phyloP scores from a whole-genome alignment of 2,888 invertebrate species.

The Ormyrus nitidulus region DNA sequence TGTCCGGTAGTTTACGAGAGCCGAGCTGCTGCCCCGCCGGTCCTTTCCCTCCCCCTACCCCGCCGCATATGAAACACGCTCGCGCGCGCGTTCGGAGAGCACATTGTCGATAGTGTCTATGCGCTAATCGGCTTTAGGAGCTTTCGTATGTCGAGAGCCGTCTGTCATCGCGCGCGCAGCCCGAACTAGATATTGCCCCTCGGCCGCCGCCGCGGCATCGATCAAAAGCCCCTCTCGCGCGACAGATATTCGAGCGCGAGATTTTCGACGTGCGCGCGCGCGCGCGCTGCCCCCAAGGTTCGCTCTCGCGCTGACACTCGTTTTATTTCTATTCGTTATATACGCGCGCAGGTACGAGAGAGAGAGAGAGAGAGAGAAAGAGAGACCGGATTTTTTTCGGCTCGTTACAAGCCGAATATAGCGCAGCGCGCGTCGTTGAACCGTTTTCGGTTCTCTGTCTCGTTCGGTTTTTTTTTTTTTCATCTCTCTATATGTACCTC shows the following conservation, averaged over 20 bases:
- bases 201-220: not conserved
- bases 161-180: slow-evolving; percentile 8
- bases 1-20: slow-evolving; percentile 56
- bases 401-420: slow-evolving; percentile 39
- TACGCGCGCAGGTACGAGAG: not conserved
- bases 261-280: slow-evolving; percentile 13
- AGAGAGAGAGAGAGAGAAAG: too few relatives aligned
- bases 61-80: too few relatives aligned
- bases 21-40: not conserved
- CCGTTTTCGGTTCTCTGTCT: not conserved
- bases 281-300: not conserved
- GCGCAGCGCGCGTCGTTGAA: not conserved
- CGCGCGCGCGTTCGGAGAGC: not conserved
- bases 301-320: not conserved
- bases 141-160: slow-evolving; percentile 42
- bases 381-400: slow-evolving; percentile 26
- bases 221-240: not conserved
- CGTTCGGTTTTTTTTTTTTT: not conserved
- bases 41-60: too few relatives aligned
- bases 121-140: slow-evolving; percentile 46
- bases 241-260: not conserved
- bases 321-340: not conserved
- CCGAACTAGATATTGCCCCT: not conserved
- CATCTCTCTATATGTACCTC: too few relatives aligned
- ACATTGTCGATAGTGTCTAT: slow-evolving; percentile 32